Percentiles rank a stretch among this genome's conserved stretches.
Conservation (phyloP, 1,140 invertebrate species). For the Trichoplusia ni region DNA sequence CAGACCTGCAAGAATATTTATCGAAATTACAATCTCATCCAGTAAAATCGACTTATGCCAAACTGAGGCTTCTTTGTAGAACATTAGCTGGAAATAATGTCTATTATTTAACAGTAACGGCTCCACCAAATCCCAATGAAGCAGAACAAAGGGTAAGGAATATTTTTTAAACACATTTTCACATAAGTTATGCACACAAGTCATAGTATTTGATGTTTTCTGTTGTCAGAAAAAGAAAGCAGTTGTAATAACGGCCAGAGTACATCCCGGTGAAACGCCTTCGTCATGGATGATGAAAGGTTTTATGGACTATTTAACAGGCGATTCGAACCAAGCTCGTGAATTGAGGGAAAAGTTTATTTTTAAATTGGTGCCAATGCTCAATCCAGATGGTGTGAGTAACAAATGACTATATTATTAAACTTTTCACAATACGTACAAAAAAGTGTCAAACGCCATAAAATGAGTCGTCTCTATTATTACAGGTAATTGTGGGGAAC, state of each 20-base stretch:
- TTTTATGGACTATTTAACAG: conserved; percentile 94
- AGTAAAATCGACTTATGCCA: conserved; percentile 90
- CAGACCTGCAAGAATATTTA: conserved; percentile 90
- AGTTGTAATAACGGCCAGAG: conserved; percentile 93
- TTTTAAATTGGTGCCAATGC: conserved; percentile 97
- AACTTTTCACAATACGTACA: conserved; percentile 22
- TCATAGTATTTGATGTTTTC: not conserved
- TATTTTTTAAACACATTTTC: not conserved
- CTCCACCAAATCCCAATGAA: conserved; percentile 84
- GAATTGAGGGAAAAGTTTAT: conserved; percentile 96
- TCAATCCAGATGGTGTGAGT: conserved; percentile 96
- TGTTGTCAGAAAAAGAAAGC: conserved; percentile 87
- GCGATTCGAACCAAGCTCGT: conserved; percentile 88
- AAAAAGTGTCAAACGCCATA: not conserved
- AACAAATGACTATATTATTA: no score
- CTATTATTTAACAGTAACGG: conserved; percentile 94
- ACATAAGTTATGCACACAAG: not conserved
- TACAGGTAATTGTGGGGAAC: conserved; percentile 92
- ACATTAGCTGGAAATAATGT: conserved; percentile 95
- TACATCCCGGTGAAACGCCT: conserved; percentile 98
- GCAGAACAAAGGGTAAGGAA: conserved; percentile 71
- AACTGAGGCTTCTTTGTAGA: conserved; percentile 90
- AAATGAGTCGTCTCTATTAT: conserved; percentile 42
- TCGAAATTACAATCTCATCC: conserved; percentile 88
- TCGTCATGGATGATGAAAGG: conserved; percentile 99